Base-by-base conservation (phyloP, 2,797 vertebrate species). In the Lepilemur septentrionalis region DNA sequence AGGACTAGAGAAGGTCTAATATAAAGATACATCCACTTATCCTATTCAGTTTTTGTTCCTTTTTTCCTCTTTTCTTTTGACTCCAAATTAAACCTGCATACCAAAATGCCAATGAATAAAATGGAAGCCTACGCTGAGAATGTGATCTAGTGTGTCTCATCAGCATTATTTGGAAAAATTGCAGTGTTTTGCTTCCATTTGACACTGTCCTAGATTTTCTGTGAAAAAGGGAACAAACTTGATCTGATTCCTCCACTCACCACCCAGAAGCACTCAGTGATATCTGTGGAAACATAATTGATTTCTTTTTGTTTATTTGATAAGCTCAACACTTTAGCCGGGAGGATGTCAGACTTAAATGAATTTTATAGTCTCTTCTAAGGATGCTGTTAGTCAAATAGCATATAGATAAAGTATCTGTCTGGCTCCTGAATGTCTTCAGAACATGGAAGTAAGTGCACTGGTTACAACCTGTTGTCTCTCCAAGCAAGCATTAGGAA, bases 241-340 rank as follows among this genome's bases (percentile, higher is more conserved):
- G 41, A 84, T 52, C 41, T 8, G 23, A 67, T 28, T 85, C 7
- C 69, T 76, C 32, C 23, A 11, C 67, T 61, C 63, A 48, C 46
- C 32, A 85, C 0, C 84, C 83, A 96, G 93, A 96, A 61, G 1
- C 72, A 96, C 72, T 96, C 83, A 76, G 28, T n/a, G 43, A 72
- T 92, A 89, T 67, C 90, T 93, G 76, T 92, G 88, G 93, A 96
- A 92, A 94, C 2, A 2, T 75, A 96, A 97, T 95, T 94, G 96
- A 97, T 96, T 97, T 97, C 46, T 85, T 96, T 93, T 57, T 96
- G 70, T 95, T 96, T 96, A 95, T 97, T 97, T 95, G 93, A 97
- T 96, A 97, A 96, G 93, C 92, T 97, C 95, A 83, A 96, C 96
- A 96, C 94, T 96, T 97, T 69, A 93, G 91, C 87, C 2, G 1